phyloP scores from a whole-genome alignment of 2,888 invertebrate species.

The Amorpha juglandis region DNA sequence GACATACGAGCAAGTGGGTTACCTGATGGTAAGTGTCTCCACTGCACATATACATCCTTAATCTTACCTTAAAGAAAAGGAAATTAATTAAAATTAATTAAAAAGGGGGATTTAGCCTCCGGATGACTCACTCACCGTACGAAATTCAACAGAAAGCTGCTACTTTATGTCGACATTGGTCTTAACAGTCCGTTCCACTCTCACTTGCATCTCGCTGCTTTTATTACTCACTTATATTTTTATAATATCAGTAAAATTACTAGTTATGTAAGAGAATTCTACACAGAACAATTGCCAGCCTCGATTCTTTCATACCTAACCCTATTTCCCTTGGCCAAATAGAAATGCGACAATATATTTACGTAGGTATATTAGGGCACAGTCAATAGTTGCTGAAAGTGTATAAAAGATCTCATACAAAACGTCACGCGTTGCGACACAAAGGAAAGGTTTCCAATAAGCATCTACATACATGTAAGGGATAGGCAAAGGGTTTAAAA shows the following conservation, averaged over 20 bases:
- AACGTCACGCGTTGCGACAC: constrained; percentile 61
- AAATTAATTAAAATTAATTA: too few relatives aligned
- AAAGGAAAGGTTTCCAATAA: constrained; percentile 66
- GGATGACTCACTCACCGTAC: too few relatives aligned
- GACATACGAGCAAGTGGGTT: too few relatives aligned
- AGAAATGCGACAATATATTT: constrained; percentile 46
- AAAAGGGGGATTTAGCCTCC: too few relatives aligned
- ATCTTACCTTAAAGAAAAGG: too few relatives aligned
- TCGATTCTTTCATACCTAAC: background rate
- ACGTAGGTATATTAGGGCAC: constrained; percentile 46
- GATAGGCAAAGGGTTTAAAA: constrained; percentile 67
- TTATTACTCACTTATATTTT: too few relatives aligned
- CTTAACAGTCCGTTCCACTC: too few relatives aligned
- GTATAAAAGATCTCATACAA: constrained; percentile 59
- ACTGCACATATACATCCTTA: too few relatives aligned
- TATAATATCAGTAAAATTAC: background rate
- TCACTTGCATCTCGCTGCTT: too few relatives aligned
- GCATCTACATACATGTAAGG: constrained; percentile 61
- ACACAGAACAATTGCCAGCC: background rate
- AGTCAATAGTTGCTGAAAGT: constrained; percentile 55
- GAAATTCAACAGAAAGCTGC: too few relatives aligned
- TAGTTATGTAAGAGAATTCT: background rate
- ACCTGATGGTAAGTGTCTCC: too few relatives aligned
- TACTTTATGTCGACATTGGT: too few relatives aligned
- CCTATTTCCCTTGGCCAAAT: constrained; percentile 35